Conservation (phyloP, 2,113 vertebrate genomes). For the Gambusia holbrooki region DNA sequence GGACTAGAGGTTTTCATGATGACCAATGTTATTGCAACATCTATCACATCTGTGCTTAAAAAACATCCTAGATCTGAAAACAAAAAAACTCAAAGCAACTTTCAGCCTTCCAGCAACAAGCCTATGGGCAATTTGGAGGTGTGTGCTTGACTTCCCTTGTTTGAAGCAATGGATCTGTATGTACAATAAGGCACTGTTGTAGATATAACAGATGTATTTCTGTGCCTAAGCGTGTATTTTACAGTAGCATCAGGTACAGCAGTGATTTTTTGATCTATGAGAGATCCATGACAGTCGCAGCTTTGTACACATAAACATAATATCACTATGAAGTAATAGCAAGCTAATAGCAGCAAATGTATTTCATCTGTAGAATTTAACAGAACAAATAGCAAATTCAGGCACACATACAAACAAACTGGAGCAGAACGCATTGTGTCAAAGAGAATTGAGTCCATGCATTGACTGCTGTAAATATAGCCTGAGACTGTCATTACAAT, state of each 20-base stretch:
- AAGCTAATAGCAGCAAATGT: slow-evolving; percentile 14
- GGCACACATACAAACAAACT: slow-evolving; percentile 50
- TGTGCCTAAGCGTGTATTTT: neutral
- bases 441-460: slow-evolving; percentile 39
- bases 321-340: slow-evolving; percentile 23
- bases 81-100: no score
- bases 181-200: neutral
- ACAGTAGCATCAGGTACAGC: neutral
- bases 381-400: slow-evolving; percentile 55
- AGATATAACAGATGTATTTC: neutral
- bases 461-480: slow-evolving; percentile 63
- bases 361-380: slow-evolving; percentile 44
- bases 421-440: slow-evolving; percentile 52
- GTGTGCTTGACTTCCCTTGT: neutral
- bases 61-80: no score
- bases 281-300: neutral
- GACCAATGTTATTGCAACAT: no score
- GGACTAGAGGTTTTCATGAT: no score
- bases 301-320: neutral
- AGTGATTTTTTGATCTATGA: neutral
- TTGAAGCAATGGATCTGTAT: neutral
- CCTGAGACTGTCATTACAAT: slow-evolving; percentile 57
- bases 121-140: neutral
- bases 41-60: no score
- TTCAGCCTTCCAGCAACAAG: no score